phyloP scores from a whole-genome alignment of 2,888 invertebrate species.

The Trichogramma dendrolimi region DNA sequence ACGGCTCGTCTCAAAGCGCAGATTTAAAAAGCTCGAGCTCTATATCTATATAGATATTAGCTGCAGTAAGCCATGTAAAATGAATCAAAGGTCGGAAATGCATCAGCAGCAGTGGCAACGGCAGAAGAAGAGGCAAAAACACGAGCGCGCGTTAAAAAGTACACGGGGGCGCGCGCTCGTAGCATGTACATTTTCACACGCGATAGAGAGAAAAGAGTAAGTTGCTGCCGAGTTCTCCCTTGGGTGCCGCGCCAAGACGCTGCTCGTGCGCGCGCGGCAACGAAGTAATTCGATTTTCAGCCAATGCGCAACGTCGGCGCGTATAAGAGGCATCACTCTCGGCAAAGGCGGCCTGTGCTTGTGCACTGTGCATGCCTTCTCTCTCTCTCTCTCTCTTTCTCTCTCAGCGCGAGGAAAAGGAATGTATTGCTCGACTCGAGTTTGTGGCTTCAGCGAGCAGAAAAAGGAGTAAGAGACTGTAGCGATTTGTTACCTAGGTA shows the following conservation, averaged over 20 bases:
- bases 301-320: constrained; percentile 30
- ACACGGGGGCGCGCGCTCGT: not conserved
- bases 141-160: no score
- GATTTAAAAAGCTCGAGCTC: no score
- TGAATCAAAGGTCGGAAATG: no score
- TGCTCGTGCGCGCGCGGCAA: constrained; percentile 29
- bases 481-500: no score
- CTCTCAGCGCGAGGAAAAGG: not conserved
- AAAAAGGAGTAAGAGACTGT: constrained; percentile 15
- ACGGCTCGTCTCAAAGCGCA: no score
- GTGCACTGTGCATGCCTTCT: not conserved
- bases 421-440: not conserved
- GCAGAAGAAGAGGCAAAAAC: no score
- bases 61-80: no score
- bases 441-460: not conserved
- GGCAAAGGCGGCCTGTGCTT: constrained; percentile 27
- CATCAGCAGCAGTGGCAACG: no score
- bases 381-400: not conserved
- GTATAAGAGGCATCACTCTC: constrained; percentile 8
- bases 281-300: constrained; percentile 40
- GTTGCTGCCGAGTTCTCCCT: no score
- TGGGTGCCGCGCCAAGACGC: no score
- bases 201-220: no score
- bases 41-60: no score
- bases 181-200: not conserved